Percentiles rank a stretch among this genome's conserved stretches.
Conservation (phyloP, 2,888 invertebrate species). For the Exocentrus adspersus region DNA sequence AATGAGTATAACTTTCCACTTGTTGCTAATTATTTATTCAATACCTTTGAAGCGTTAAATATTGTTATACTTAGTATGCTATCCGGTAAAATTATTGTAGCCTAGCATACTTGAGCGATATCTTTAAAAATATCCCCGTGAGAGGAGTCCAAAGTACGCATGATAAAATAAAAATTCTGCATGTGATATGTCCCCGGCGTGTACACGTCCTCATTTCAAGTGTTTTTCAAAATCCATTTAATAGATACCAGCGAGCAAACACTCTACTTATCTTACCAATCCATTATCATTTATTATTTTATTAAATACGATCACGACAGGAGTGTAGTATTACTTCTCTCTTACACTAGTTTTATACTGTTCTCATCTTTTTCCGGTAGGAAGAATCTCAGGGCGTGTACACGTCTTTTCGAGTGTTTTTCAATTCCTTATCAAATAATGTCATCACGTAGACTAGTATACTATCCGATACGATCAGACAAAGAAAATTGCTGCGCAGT, state of each 20-base stretch:
- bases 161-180: background rate
- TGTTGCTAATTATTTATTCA: too few relatives aligned
- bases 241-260: conserved; percentile 2
- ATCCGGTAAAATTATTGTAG: too few relatives aligned
- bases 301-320: background rate
- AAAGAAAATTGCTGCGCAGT: background rate
- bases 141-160: background rate
- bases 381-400: conserved; percentile 11
- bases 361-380: background rate
- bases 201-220: conserved; percentile 25
- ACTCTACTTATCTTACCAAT: conserved; percentile 1
- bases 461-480: background rate
- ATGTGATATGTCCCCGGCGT: conserved; percentile 16
- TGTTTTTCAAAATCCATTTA: conserved; percentile 10
- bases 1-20: too few relatives aligned
- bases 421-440: conserved; percentile 9
- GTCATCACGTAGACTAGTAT: background rate
- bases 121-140: too few relatives aligned
- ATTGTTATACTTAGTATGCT: too few relatives aligned
- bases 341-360: background rate
- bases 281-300: conserved; percentile 2
- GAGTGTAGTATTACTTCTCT: background rate
- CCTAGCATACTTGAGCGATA: too few relatives aligned
- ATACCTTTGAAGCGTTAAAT: too few relatives aligned
- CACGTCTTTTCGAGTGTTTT: conserved; percentile 24